These are phyloP conservation scores for Neofelis nebulosa DNA, from an alignment of 2,113 vertebrate species.

Conservation along the genomic window DNA sequence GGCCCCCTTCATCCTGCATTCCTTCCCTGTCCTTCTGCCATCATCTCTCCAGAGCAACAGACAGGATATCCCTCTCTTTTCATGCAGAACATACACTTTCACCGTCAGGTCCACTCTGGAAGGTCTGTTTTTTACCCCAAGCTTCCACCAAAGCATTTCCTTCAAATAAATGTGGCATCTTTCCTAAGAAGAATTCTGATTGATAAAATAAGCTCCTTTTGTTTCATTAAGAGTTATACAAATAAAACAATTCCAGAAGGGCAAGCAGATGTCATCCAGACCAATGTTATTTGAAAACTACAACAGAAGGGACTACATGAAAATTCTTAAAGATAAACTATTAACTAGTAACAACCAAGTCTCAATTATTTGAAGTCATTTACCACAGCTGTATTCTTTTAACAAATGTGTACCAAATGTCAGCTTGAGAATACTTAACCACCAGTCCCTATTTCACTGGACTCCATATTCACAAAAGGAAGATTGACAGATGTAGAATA, in stretches of 20 bases:
- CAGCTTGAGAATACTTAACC: background rate
- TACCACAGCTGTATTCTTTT: background rate
- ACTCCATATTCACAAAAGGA: background rate
- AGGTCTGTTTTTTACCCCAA: background rate
- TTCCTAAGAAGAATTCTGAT: background rate
- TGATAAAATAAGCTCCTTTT: background rate
- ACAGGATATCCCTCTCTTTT: background rate
- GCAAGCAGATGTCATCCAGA: background rate
- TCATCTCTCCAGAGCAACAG: background rate
- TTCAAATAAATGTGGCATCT: background rate
- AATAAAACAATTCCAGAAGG: background rate
- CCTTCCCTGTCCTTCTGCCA: background rate
- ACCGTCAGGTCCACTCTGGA: background rate
- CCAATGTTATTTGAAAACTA: background rate
- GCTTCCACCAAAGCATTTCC: background rate
- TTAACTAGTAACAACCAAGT: background rate
- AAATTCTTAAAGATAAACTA: slow-evolving; percentile 31
- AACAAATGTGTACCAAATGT: background rate
- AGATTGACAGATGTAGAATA: background rate
- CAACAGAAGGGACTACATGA: background rate
- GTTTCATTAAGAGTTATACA: background rate
- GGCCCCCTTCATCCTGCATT: background rate
- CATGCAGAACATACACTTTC: background rate
- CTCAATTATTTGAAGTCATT: background rate
- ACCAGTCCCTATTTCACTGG: background rate